phyloP scores from a whole-genome alignment of 2,113 vertebrate genomes.

The Neopipo cinnamomea region DNA sequence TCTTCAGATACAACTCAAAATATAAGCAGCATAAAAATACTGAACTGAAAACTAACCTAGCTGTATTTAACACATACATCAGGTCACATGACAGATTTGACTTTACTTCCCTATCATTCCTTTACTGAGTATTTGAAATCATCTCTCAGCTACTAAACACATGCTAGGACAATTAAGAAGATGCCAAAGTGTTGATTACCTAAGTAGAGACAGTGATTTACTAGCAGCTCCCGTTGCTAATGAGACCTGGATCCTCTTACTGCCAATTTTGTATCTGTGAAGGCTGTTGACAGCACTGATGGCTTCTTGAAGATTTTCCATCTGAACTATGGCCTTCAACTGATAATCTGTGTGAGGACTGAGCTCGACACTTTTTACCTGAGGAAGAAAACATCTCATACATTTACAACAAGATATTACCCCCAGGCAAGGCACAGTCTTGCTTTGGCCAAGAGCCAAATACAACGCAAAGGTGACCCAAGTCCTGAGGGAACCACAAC shows the following conservation, averaged over 20 bases:
- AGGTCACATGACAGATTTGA: not conserved
- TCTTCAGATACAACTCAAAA: not conserved
- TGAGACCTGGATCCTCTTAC: constrained; percentile 93
- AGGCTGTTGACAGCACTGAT: constrained; percentile 87
- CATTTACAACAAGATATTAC: not conserved
- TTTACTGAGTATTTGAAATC: not conserved
- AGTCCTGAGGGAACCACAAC: not conserved
- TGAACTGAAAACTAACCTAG: not conserved
- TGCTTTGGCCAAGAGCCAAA: not conserved
- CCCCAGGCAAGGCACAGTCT: not conserved
- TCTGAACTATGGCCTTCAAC: constrained; percentile 88
- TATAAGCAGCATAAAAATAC: not conserved
- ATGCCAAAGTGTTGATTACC: constrained; percentile 71
- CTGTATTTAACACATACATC: not conserved
- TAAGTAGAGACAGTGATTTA: constrained; percentile 86
- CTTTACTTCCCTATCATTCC: not conserved
- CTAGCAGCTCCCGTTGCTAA: constrained; percentile 84
- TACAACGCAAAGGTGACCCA: accelerated
- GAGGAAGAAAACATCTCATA: not conserved
- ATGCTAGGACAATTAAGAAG: not conserved
- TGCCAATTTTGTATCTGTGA: constrained; percentile 91
- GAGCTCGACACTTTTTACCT: constrained; percentile 89
- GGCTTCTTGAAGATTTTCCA: constrained; percentile 92
- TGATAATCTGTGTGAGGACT: constrained; percentile 97
- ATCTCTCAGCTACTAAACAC: not conserved